These are phyloP conservation scores for Drosophila mercatorum DNA, from an alignment of 2,888 invertebrate genomes.

Conservation along the genomic window DNA sequence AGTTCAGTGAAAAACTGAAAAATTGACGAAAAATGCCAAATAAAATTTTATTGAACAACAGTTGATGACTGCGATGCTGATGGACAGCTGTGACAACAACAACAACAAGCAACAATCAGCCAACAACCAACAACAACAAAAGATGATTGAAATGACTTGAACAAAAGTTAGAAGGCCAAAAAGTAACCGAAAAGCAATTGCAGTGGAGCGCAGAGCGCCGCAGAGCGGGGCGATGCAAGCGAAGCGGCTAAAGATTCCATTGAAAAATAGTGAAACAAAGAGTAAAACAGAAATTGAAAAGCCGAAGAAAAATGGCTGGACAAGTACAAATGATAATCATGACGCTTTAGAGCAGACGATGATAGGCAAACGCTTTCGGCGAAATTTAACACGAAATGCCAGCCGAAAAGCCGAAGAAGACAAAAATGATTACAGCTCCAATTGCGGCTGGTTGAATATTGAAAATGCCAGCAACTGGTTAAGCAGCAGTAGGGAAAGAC, in stretches of 20 bases:
- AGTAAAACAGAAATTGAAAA: conserved; percentile 20
- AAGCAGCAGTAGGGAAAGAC: not conserved
- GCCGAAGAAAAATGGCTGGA: conserved; percentile 29
- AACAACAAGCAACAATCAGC: conserved; percentile 5
- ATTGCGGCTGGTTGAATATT: conserved; percentile 28
- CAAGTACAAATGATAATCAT: conserved; percentile 60
- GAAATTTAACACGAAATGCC: conserved; percentile 65
- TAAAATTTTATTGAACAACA: conserved; percentile 47
- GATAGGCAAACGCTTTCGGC: conserved; percentile 72
- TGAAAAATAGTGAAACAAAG: conserved; percentile 37
- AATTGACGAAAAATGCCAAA: conserved; percentile 43
- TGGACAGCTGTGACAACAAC: conserved; percentile 47
- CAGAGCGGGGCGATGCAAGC: conserved; percentile 5
- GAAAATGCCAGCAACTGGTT: conserved; percentile 51
- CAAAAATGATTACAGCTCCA: conserved; percentile 43
- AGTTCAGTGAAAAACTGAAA: not conserved
- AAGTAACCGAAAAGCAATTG: conserved; percentile 19
- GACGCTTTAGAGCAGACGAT: conserved; percentile 53
- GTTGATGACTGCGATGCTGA: conserved; percentile 44
- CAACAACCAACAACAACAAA: conserved; percentile 32
- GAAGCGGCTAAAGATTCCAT: conserved; percentile 33
- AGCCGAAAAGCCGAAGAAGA: conserved; percentile 23
- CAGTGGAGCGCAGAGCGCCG: not conserved
- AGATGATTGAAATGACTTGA: conserved; percentile 51
- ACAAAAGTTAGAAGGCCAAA: conserved; percentile 61